Evolutionary conservation across 2,888 invertebrate genomes (phyloP).

Genomic region (Serripes groenlandicus): DNA sequence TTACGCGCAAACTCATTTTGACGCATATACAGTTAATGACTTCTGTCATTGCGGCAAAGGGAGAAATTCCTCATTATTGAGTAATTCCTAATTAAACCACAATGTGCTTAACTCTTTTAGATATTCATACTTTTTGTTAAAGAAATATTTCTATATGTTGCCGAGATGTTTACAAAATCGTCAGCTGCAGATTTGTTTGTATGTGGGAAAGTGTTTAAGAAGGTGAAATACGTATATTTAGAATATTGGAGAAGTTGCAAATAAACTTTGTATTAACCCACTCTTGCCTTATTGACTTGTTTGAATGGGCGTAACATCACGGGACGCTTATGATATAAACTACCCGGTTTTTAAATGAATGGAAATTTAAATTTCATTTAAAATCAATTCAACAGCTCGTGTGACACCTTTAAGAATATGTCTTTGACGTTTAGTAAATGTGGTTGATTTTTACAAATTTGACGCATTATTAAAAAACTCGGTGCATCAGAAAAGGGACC

Average conservation of each 20-base stretch:
- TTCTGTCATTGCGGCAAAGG: neutral
- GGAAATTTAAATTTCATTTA: conserved; percentile 7
- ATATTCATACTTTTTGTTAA: neutral
- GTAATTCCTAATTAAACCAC: neutral
- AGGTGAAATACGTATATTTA: neutral
- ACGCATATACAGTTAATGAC: neutral
- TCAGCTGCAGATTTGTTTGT: no score
- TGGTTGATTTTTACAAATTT: neutral
- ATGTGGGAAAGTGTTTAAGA: no score
- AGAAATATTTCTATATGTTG: no score
- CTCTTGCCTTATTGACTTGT: conserved; percentile 7
- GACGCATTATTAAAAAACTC: neutral
- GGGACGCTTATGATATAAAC: neutral
- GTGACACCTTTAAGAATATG: neutral
- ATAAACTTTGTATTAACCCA: neutral
- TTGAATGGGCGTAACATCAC: conserved; percentile 1
- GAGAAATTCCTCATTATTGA: neutral
- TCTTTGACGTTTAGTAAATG: neutral
- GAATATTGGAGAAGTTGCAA: neutral
- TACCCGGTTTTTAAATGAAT: neutral
- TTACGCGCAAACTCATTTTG: neutral
- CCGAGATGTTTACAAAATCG: no score
- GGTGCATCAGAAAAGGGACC: neutral
- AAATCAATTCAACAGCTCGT: neutral
- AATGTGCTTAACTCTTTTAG: neutral